phyloP scores from a whole-genome alignment of 1,140 invertebrate genomes.

The Dinoponera quadriceps region DNA sequence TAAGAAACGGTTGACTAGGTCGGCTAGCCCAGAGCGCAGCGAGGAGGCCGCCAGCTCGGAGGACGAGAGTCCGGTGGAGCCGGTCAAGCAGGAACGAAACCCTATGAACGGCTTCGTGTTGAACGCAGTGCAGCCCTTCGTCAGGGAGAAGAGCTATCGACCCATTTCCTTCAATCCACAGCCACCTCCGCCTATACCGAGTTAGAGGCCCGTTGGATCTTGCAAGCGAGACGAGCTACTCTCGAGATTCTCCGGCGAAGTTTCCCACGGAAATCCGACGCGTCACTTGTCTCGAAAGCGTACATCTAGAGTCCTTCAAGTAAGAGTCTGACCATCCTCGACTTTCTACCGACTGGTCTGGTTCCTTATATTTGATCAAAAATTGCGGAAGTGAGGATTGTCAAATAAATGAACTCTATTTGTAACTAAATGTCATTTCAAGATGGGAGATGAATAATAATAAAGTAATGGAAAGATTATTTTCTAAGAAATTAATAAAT shows the following conservation, averaged over 20 bases:
- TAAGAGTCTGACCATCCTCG: too few relatives aligned
- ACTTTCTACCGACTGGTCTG: too few relatives aligned
- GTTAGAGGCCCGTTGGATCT: conserved; percentile 59
- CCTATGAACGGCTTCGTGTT: conserved; percentile 72
- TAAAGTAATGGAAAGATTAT: too few relatives aligned
- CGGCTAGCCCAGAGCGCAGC: conserved; percentile 76
- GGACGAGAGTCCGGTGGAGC: conserved; percentile 75
- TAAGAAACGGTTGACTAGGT: conserved; percentile 76
- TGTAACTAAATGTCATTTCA: too few relatives aligned
- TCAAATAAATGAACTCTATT: too few relatives aligned
- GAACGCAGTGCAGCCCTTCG: conserved; percentile 80
- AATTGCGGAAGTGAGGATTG: too few relatives aligned
- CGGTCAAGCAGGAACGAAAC: conserved; percentile 73
- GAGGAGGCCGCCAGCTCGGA: conserved; percentile 74
- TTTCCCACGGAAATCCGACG: not conserved
- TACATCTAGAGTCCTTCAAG: too few relatives aligned
- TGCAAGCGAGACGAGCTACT: conserved; percentile 20
- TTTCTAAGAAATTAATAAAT: too few relatives aligned
- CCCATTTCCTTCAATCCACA: conserved; percentile 83
- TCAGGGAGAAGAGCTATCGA: conserved; percentile 81
- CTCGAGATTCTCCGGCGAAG: conserved; percentile 2
- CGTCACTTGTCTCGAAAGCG: too few relatives aligned
- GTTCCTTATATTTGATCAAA: too few relatives aligned
- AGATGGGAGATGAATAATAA: too few relatives aligned
- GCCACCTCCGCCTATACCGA: conserved; percentile 75